Base-by-base conservation (phyloP, 2,797 vertebrate species). In the Epinephelus awoara region DNA sequence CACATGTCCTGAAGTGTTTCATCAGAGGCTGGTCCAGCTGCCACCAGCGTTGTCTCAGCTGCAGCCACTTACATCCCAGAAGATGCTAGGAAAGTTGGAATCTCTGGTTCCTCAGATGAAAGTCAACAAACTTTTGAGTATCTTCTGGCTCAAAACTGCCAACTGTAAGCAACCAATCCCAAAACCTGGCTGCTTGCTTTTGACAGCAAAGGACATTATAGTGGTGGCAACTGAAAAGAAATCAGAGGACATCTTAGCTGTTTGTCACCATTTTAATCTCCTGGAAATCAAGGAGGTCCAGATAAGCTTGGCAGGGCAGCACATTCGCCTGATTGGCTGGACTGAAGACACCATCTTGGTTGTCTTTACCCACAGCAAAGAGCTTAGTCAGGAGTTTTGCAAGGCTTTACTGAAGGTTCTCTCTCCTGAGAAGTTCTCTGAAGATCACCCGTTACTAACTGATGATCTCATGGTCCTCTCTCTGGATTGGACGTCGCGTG, bases 241-340 rank as follows among this genome's bases (percentile, higher is more conserved):
- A 19, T 50, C 77, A n/a, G 40, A n/a, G 0, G 3, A 65, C 34
- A 8, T 78, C 1, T 0, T 96, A 62, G 52, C 0, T 12, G 0
- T 95, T 21, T 91, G 92, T 77, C 85, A 87, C 44, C 25, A 75
- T 54, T 76, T 96, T 1, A 82, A 90, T 19, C 50, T 96, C 0
- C 0, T 11, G 14, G 70, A 77, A 0, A 51, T 97, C 73, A 85
- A 75, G 75, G 87, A 95, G 56, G 91, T 97, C 79, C 92, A 95
- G 64, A 70, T 97, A 4, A 84, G 95, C 63, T 95, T 97, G 84
- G 95, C 93, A 18, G 96, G 96, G 10, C 96, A 97, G 79, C 95
- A 83, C 6, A 2, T 97, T 40, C 61, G 57, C 4, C 78, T 97
- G 14, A 62, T 94, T 5, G 91, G 83, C 65, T 82, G 79, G 54